Conservation (phyloP, 2,888 invertebrate species). For the Calameuta filiformis region DNA sequence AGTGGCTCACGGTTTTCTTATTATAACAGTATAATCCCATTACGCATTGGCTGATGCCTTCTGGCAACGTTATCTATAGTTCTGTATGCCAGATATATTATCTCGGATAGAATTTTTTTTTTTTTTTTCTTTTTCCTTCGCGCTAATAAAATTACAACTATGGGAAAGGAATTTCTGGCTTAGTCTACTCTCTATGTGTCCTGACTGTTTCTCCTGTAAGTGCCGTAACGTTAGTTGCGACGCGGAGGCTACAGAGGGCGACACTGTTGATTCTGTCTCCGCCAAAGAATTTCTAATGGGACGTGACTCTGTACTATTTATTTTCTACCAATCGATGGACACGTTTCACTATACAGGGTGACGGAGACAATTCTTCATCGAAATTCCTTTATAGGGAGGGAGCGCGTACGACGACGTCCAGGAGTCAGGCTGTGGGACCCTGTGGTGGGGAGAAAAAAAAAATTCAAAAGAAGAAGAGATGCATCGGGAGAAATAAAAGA, state of each 20-base stretch:
- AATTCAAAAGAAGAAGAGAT: neutral
- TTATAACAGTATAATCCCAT: constrained; percentile 16
- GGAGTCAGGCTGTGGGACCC: neutral
- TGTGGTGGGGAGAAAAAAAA: neutral
- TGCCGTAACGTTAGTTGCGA: neutral
- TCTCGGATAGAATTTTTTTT: neutral
- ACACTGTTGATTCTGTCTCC: neutral
- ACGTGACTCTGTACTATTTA: neutral
- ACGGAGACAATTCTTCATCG: neutral
- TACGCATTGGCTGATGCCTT: neutral
- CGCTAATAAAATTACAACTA: neutral
- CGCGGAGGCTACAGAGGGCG: neutral
- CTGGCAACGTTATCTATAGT: neutral
- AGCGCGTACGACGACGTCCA: neutral
- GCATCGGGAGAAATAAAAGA: neutral
- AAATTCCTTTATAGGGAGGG: too few relatives aligned
- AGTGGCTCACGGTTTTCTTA: constrained; percentile 9
- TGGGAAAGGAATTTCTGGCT: neutral
- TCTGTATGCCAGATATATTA: neutral
- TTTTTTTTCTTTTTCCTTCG: too few relatives aligned
- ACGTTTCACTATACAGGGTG: neutral
- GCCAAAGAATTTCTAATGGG: neutral
- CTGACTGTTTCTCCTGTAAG: too few relatives aligned
- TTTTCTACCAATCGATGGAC: neutral
- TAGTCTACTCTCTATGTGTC: neutral